Percentiles rank a stretch among this genome's conserved stretches.
These are phyloP conservation scores for Hyles lineata DNA, from an alignment of 2,888 invertebrate species.

Conservation along the genomic window DNA sequence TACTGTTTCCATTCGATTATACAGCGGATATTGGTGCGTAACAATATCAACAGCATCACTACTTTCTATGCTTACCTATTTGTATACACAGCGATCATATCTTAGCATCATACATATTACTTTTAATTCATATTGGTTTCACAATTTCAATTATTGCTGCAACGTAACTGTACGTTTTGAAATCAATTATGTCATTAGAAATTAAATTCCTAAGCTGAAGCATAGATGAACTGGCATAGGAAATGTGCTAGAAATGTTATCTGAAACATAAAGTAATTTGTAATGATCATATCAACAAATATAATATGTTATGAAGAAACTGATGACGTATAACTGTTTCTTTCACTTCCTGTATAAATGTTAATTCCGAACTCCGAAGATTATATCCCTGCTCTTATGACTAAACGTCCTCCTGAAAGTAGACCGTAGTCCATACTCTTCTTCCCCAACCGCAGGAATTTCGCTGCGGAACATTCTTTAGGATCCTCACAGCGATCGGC, in stretches of 20 bases:
- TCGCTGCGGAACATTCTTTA: too few relatives aligned
- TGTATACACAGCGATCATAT: conserved; percentile 44
- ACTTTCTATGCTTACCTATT: conserved; percentile 37
- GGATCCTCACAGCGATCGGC: too few relatives aligned
- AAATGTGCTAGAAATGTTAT: conserved; percentile 17
- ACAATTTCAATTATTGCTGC: conserved; percentile 30
- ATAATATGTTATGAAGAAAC: not conserved
- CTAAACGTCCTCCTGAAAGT: too few relatives aligned
- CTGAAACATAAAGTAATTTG: conserved; percentile 16
- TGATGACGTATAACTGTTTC: not conserved
- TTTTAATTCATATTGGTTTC: conserved; percentile 31
- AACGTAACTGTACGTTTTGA: conserved; percentile 25
- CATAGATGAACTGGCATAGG: not conserved
- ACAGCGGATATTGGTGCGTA: conserved; percentile 10
- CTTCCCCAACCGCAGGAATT: too few relatives aligned
- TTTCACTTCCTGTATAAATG: not conserved
- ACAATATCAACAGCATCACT: not conserved
- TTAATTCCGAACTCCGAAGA: not conserved
- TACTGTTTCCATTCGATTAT: not conserved
- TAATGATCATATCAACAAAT: conserved; percentile 7
- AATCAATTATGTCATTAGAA: conserved; percentile 29
- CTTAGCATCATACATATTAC: conserved; percentile 33
- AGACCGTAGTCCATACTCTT: too few relatives aligned
- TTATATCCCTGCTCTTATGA: not conserved
- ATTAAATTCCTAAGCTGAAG: not conserved